Base-by-base conservation (phyloP, 2,113 vertebrate species). In the Podarcis muralis region DNA sequence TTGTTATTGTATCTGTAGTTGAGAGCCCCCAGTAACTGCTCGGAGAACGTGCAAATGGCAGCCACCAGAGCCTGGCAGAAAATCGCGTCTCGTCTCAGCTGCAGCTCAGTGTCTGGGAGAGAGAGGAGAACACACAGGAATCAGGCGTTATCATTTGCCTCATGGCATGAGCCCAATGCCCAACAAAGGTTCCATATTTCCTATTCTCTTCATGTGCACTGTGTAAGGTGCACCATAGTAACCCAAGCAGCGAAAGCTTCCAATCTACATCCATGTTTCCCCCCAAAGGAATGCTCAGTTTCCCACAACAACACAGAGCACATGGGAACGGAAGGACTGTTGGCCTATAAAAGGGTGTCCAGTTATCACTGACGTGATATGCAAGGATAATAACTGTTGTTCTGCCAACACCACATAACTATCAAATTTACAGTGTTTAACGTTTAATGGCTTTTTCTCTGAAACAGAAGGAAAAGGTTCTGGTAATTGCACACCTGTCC, bases 1-100 rank as follows among this genome's bases (percentile, higher is more conserved):
- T 98, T 98, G 90, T 99, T 99, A 96, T 99, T 99, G 96, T 98
- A 99, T 37, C 98, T 97, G 57, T 96, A 97, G 91, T 98, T 98
- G 77, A 99, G 96, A 2, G 99, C 99, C 0, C 97, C 98, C 94
- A 99, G 90, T 59, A 99, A 93, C 97, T 99, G 99, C 95, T 99
- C 99, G 0, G 98, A 98, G 84, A 99, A 97, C 18, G 98, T 97
- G 93, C 98, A 98, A 94, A 99, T 91, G 1, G 98, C 98, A 0
- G 97, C 98, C 74, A 99, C 98, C 8, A 98, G 96, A 3, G 97
- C 97, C 97, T 99, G 99, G 95, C 98, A 99, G 97, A 99, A 99
- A 94, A 99, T 97, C 87, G 97, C 97, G 6, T 99, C 99, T 57
- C 98, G 95, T 5, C 99, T 97, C 91, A 99, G 96, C 97, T 99